Evolutionary conservation across 2,797 vertebrate genomes (phyloP).

Genomic region (Graptemys geographica): DNA sequence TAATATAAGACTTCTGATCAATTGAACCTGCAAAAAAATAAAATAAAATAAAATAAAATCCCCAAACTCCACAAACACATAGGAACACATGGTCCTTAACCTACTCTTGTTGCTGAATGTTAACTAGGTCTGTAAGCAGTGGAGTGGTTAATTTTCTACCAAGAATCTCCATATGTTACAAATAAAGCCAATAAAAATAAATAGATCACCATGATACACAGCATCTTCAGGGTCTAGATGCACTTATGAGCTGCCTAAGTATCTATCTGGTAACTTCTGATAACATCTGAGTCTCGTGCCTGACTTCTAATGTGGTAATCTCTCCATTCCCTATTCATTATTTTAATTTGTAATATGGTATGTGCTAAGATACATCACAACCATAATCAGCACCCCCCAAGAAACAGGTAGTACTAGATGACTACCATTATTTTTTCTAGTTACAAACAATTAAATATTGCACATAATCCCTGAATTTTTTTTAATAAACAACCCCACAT

Average conservation of each 20-base stretch:
- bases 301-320: not conserved
- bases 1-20: not conserved
- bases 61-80: rapidly evolving
- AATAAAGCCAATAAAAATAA: not conserved
- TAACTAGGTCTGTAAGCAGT: rapidly evolving
- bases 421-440: not conserved
- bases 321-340: slow-evolving; percentile 17
- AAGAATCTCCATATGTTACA: not conserved
- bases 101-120: not conserved
- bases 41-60: not conserved
- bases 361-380: not conserved
- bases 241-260: slow-evolving; percentile 23
- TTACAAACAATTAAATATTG: not conserved
- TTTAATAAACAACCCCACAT: not conserved
- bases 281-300: not conserved
- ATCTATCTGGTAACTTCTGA: not conserved
- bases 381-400: not conserved
- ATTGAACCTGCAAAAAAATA: not conserved
- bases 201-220: not conserved
- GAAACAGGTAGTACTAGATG: not conserved
- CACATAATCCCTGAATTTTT: not conserved
- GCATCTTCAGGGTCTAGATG: not conserved
- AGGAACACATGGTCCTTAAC: not conserved
- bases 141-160: not conserved
- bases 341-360: not conserved